Base-by-base conservation (phyloP, 2,113 vertebrate genomes). In the Nothoprocta pentlandii region DNA sequence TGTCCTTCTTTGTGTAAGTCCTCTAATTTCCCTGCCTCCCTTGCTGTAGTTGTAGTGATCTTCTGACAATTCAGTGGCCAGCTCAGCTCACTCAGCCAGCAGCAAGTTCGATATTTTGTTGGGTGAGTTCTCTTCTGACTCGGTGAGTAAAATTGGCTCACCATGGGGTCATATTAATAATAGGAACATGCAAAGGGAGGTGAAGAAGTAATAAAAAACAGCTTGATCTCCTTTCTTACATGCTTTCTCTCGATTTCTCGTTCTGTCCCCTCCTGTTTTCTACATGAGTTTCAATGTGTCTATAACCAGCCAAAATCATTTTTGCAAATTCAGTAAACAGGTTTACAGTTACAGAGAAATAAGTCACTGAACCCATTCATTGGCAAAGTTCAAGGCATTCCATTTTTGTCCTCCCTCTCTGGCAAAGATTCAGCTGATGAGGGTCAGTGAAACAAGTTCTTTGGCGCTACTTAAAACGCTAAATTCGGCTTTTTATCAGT, bases 361-460 rank as follows among this genome's bases (percentile, higher is more conserved):
- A 81, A 86, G 63, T 74, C 88, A 58, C 51, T 8, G 2, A 96
- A 77, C 16, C 39, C 64, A 32, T 34, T 88, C n/a, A 51, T 36
- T 58, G 44, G 66, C 73, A 63, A 80, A 86, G 77, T 88, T 92
- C 46, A 80, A 86, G 39, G 80, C 19, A 64, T 80, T 93, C 88
- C 26, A 25, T 71, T 94, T 94, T 84, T 63, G 49, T 63, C 63
- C 69, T 78, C 42, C 1, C 17, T 70, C 46, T 64, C 80, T 93
- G 90, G 86, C 86, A 94, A 56, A 80, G 64, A 32, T 90, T 94
- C 85, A 92, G 69, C 73, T 90, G 77, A 71, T 94, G 91, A 94
- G 93, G 90, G 94, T 92, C 89, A 80, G 64, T 85, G 81, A 80
- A 81, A 58, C 70, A 51, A 23, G 70, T 74, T 54, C 88, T 85